Evolutionary conservation across 2,113 vertebrate genomes (phyloP).

Genomic region (Amblyornis subalaris): DNA sequence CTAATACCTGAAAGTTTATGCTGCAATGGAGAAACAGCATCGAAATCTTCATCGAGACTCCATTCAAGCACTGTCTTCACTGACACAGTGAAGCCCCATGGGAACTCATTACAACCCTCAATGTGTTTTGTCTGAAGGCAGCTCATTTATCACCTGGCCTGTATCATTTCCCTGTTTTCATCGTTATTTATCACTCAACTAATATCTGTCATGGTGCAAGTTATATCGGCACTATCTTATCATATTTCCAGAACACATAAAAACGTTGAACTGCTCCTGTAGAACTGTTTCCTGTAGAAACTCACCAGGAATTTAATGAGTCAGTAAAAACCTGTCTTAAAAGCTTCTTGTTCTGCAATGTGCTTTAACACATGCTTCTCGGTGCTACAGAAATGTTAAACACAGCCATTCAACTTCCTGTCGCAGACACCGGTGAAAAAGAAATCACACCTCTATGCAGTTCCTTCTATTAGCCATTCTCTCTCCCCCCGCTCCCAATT

Average conservation of each 20-base stretch:
- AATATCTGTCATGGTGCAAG: background rate
- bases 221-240: background rate
- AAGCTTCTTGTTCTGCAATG: background rate
- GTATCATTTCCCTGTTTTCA: background rate
- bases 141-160: background rate
- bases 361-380: background rate
- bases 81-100: background rate
- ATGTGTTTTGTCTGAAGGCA: background rate
- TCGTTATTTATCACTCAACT: background rate
- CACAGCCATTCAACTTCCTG: background rate
- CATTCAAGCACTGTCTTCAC: background rate
- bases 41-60: background rate
- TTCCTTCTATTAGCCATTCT: background rate
- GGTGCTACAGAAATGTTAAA: background rate
- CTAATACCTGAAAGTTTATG: background rate
- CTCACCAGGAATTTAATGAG: background rate
- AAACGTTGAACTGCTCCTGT: background rate
- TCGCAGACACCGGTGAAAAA: background rate
- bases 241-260: background rate
- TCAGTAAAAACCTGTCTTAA: background rate
- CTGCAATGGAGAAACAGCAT: background rate
- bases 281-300: background rate
- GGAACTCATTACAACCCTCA: background rate
- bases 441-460: background rate
- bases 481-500: fast-evolving